Conservation (phyloP, 2,888 invertebrate species). For the Heliconius cydno region DNA sequence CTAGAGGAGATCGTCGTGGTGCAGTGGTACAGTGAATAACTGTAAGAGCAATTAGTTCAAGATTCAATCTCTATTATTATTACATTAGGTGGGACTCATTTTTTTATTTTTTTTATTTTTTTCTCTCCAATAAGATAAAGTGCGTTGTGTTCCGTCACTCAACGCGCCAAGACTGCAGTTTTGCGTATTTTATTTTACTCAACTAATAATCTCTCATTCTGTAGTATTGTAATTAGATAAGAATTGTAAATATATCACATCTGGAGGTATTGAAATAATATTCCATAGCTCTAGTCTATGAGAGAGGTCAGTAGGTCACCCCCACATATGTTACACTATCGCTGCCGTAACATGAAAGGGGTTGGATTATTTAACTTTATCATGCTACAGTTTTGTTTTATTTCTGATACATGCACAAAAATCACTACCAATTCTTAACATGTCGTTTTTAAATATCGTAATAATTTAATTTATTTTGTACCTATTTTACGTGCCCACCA, state of each 20-base stretch:
- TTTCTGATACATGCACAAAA: neutral
- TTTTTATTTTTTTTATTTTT: too few relatives aligned
- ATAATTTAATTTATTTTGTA: neutral
- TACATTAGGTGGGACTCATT: too few relatives aligned
- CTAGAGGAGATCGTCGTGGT: neutral
- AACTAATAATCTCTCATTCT: neutral
- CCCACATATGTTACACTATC: conserved; percentile 44
- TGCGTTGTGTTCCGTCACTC: too few relatives aligned
- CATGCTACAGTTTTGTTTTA: conserved; percentile 16
- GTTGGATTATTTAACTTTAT: conserved; percentile 27
- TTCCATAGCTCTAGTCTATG: conserved; percentile 39
- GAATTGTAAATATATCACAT: too few relatives aligned
- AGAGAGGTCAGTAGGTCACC: conserved; percentile 50
- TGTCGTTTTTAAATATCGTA: neutral
- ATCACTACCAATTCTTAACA: neutral
- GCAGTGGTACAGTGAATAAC: neutral
- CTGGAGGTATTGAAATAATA: conserved; percentile 37
- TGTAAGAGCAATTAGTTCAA: neutral
- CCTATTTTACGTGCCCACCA: too few relatives aligned
- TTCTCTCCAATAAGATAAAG: too few relatives aligned
- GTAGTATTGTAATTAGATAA: neutral
- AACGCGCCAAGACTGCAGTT: too few relatives aligned
- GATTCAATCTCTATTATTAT: neutral
- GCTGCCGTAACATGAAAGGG: conserved; percentile 30
- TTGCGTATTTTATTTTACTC: too few relatives aligned